These are phyloP conservation scores for Habrosyne pyritoides DNA, from an alignment of 2,888 invertebrate genomes.

Conservation along the genomic window DNA sequence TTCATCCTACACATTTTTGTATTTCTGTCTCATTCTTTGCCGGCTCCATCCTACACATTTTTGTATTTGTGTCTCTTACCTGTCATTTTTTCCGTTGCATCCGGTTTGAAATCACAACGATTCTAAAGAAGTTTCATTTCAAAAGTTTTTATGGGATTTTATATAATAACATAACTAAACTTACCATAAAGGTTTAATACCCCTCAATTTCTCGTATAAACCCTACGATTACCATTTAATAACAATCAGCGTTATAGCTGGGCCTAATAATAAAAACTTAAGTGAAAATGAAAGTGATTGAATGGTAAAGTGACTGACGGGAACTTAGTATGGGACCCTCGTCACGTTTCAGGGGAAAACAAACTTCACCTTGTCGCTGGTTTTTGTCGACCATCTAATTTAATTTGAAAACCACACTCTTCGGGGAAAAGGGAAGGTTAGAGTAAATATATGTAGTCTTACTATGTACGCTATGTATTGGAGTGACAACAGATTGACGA, in stretches of 20 bases:
- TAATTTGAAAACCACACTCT: slow-evolving; percentile 32
- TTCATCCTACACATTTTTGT: no score
- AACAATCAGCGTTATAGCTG: not conserved
- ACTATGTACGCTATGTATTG: no score
- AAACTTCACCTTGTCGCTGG: slow-evolving; percentile 4
- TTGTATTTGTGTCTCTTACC: no score
- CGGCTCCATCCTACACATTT: no score
- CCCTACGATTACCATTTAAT: slow-evolving; percentile 16
- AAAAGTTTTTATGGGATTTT: no score
- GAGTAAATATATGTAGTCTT: not conserved
- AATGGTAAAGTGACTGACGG: slow-evolving; percentile 42
- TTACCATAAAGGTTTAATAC: not conserved
- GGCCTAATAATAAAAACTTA: slow-evolving; percentile 24
- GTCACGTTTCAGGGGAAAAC: slow-evolving; percentile 28
- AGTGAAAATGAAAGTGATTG: slow-evolving; percentile 55
- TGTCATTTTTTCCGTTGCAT: no score
- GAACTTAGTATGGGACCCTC: slow-evolving; percentile 41
- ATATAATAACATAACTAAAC: no score
- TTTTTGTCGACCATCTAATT: slow-evolving; percentile 31
- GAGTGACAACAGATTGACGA: no score
- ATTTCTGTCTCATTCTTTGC: no score
- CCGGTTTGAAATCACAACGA: no score
- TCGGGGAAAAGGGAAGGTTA: slow-evolving; percentile 27
- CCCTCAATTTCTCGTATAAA: slow-evolving; percentile 22
- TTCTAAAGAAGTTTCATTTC: no score